Base-by-base conservation (phyloP, 2,113 vertebrate genomes). In the Symphodus melops region DNA sequence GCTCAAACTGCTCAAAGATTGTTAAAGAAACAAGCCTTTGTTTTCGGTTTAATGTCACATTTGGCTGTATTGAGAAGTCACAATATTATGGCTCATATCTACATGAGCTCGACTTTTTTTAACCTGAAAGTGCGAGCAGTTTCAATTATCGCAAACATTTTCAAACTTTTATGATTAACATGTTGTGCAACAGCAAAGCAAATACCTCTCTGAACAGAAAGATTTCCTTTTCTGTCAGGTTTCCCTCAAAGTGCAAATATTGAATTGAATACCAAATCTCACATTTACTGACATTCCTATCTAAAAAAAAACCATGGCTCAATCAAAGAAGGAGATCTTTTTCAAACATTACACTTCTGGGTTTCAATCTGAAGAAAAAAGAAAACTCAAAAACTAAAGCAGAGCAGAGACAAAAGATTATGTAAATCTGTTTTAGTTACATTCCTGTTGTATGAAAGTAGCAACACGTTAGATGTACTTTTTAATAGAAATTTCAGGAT, bases 221-320 rank as follows among this genome's bases (percentile, higher is more conserved):
- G 7, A 28, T 37, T 39, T 67, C 33, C 37, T 25, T 57, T 58
- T 68, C 42, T 9, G n/a, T 33, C 21, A 44, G 51, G 44, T 68
- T 19, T 67, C 51, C 37, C 23, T 52, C 8, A 56, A 21, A 33
- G 52, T 25, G 44, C n/a, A 23, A 37, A 58, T 8, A 61, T 8
- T 28, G 14, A 39, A 11, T 39, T 59, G 44, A 69, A 48, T 28
- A 14, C 6, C 57, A 12, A n/a, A 17, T 23, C 17, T 54, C 10
- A 64, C 41, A 13, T 64, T 16, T 63, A 62, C 20, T 33, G 16
- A 3, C 11, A 19, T 4, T 37, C 6, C 8, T 3, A n/a, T 36
- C 21, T n/a, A 39, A 48, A 10, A 39, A 48, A 10, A 49, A 41
- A 70, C 19, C 55, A 23, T 3, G 23, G 55, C 13, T 39, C 44